Base-by-base conservation (phyloP, 2,888 invertebrate genomes). In the Drosophila stalkeri region DNA sequence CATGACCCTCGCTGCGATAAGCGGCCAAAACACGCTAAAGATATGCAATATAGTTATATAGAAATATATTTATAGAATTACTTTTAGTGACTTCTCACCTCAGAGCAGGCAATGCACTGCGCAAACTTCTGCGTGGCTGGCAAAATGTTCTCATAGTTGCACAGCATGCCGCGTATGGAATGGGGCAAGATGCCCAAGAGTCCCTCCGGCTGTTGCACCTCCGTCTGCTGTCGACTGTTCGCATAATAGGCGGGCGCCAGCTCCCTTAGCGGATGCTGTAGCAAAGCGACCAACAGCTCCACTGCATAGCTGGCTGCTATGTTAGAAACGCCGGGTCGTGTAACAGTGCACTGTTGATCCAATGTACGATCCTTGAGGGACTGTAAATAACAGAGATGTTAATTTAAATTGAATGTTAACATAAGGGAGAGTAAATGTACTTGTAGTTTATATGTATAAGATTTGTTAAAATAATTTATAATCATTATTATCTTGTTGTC, bases 321-420 rank as follows among this genome's bases (percentile, higher is more conserved):
- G 91, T 97, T 96, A 0, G 99, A 97, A 18, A 97, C 96, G 1
- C 99, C 99, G 0, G 99, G 99, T 62, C 99, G 94, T 0, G 98
- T 98, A 23, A 99, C 99, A 0, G 99, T 99, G 92, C 99, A 99
- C 92, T 99, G 99, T 92, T 99, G 98, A 93, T 99, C 99, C 71
- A 99, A 93, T 0, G 99, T 99, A 62, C 99, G 95, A 92, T 99
- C 98, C 86, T 95, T 95, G 61, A 96, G 94, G 0, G 98, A 98
- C 98, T 98, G 93, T 2, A 94, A 54, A 56, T 57, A 72, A 55
- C 73, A 77, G 51, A 43, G 47, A 7, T 37, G 43, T 1, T 16
- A 11, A 31, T 12, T 18, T 55, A 11, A 31, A n/a, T 18, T 55
- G 6, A 55, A 27, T 12, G 12, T 23, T 23, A 27, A 41, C 3